A percentile compares a stretch with the other conserved stretches of the same genome.
Conservation (phyloP, 1,140 invertebrate species). For the Saccostrea echinata region DNA sequence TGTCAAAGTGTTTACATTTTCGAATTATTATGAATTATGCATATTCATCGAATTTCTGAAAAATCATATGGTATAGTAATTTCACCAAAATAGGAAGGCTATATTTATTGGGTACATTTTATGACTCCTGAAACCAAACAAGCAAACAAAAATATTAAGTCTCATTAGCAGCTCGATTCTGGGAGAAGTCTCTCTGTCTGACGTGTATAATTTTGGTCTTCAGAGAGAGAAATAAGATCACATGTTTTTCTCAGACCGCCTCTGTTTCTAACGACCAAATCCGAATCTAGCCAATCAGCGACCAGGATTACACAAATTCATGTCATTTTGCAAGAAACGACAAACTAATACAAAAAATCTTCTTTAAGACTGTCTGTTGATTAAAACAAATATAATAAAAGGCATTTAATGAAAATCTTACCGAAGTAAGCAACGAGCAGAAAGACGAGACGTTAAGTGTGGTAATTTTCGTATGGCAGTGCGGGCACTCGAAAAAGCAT, state of each 20-base stretch:
- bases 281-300: neutral
- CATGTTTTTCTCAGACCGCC: conserved; percentile 22
- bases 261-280: neutral
- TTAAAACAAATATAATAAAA: neutral
- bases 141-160: neutral
- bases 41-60: too few relatives aligned
- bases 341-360: neutral
- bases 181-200: neutral
- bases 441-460: too few relatives aligned
- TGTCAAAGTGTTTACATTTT: too few relatives aligned
- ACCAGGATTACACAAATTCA: neutral
- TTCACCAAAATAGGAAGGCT: too few relatives aligned
- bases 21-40: too few relatives aligned
- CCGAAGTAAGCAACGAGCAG: too few relatives aligned
- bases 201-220: conserved; percentile 12
- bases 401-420: neutral
- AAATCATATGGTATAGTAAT: too few relatives aligned
- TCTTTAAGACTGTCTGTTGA: neutral
- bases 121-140: neutral
- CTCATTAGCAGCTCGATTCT: neutral
- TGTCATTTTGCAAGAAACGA: neutral
- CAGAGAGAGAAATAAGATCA: neutral
- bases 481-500: too few relatives aligned
- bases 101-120: neutral
- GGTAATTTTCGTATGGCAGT: too few relatives aligned